Conservation (phyloP, 2,797 vertebrate species). For the Semaprochilodus insignis region DNA sequence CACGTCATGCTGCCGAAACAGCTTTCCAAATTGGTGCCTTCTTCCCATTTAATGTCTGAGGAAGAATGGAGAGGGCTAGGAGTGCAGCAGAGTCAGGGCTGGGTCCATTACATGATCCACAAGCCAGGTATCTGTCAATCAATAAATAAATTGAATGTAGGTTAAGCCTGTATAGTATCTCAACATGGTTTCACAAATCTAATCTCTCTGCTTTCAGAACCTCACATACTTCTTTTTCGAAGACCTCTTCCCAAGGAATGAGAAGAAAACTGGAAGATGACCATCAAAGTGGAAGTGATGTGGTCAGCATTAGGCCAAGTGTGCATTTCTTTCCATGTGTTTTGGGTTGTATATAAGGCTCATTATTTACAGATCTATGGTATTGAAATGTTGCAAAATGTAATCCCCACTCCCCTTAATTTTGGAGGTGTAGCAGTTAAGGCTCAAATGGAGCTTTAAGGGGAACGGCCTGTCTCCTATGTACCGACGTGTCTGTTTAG, state of each 20-base stretch:
- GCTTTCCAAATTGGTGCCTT: conserved; percentile 81
- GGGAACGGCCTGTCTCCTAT: conserved; percentile 9
- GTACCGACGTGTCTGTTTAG: conserved; percentile 41
- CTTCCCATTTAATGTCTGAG: conserved; percentile 81
- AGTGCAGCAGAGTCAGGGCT: conserved; percentile 83
- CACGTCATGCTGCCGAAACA: conserved; percentile 84
- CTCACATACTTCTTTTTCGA: conserved; percentile 84
- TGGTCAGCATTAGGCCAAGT: conserved; percentile 52
- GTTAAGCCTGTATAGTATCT: background rate
- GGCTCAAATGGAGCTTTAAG: conserved; percentile 37
- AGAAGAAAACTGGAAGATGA: conserved; percentile 44
- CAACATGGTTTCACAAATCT: background rate
- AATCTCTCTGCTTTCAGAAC: conserved; percentile 70
- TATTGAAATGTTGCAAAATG: conserved; percentile 40
- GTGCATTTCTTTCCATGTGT: conserved; percentile 63
- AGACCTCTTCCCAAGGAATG: conserved; percentile 80
- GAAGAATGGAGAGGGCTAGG: conserved; percentile 83
- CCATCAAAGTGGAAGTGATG: conserved; percentile 50
- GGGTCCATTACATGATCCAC: conserved; percentile 86
- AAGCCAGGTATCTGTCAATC: conserved; percentile 74
- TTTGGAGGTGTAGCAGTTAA: conserved; percentile 17
- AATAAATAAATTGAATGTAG: no score
- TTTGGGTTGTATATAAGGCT: conserved; percentile 66
- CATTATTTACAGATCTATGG: conserved; percentile 61
- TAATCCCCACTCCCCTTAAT: conserved; percentile 52